Evolutionary conservation across 2,113 vertebrate species (phyloP).

Genomic region (Corydoras maculifer): DNA sequence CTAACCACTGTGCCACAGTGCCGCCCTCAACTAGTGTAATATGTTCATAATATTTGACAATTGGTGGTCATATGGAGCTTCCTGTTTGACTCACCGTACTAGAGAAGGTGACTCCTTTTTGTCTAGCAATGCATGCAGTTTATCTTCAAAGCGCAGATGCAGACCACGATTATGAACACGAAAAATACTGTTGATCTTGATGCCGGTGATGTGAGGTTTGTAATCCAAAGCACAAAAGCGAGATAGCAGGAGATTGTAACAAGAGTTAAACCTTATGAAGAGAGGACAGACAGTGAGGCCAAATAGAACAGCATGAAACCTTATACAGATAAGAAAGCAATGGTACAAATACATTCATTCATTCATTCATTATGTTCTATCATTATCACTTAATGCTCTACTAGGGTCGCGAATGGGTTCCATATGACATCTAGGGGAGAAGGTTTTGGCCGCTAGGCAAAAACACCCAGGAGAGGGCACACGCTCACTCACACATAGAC

Average conservation of each 20-base stretch:
- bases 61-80: neutral
- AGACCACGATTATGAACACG: conserved; percentile 73
- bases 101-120: conserved; percentile 46
- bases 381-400: too few species aligned
- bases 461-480: too few species aligned
- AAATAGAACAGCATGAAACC: neutral
- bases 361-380: too few species aligned
- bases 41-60: too few species aligned
- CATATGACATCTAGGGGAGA: too few species aligned
- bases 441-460: too few species aligned
- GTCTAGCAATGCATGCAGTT: conserved; percentile 64
- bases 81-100: conserved; percentile 55
- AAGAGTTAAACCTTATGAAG: conserved; percentile 69
- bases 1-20: too few species aligned
- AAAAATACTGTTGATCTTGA: conserved; percentile 70
- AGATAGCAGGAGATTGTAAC: conserved; percentile 70
- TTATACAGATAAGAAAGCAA: neutral
- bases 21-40: too few species aligned
- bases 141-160: conserved; percentile 75
- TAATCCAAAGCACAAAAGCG: conserved; percentile 71
- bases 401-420: too few species aligned
- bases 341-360: too few species aligned
- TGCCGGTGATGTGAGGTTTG: conserved; percentile 57
- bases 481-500: too few species aligned
- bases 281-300: neutral